Base-by-base conservation (phyloP, 2,113 vertebrate genomes). In the Sebastes schlegelii region DNA sequence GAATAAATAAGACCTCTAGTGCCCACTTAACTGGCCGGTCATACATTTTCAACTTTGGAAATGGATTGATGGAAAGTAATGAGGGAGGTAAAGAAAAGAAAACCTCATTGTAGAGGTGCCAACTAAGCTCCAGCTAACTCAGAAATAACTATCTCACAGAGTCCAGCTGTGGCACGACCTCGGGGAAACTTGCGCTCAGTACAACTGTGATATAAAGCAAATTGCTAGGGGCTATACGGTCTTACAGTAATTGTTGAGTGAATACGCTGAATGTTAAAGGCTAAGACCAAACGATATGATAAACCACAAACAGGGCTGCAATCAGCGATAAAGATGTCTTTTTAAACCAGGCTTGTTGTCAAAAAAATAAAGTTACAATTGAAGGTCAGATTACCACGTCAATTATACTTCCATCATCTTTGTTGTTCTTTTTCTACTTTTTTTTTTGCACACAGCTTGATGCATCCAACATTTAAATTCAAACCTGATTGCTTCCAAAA, bases 121-220 rank as follows among this genome's bases (percentile, higher is more conserved):
- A 60, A n/a, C n/a, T 6, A 34, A 34, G 19, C 68, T 49, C 23
- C 26, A 40, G 51, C 14, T 58, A 62, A 74, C 54, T 62, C 43
- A 13, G 12, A 74, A 70, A 70, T 55, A 79, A 54, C 13, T 48
- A 14, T 17, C 12, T 57, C 21, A 42, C 58, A 34, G 19, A 68
- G 55, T 55, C 51, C 60, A 49, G 13, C 49, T 79, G 74, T n/a
- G 62, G 72, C 54, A 46, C 2, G 17, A 62, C n/a, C 14, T 49
- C 16, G 13, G 43, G 23, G 9, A 34, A 73, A 75, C 62, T 66
- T 51, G 17, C 6, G 13, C 21, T 71, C 46, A 55, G 73, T 46
- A 70, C 21, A 70, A 52, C 34, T 46, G 71, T 51, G 58, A 77
- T 81, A 66, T 80, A 54, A 7, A 45, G 70, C 8, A 46, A 51